Evolutionary conservation across 2,888 invertebrate species (phyloP).

Genomic region (Minunthozetes semirufus): DNA sequence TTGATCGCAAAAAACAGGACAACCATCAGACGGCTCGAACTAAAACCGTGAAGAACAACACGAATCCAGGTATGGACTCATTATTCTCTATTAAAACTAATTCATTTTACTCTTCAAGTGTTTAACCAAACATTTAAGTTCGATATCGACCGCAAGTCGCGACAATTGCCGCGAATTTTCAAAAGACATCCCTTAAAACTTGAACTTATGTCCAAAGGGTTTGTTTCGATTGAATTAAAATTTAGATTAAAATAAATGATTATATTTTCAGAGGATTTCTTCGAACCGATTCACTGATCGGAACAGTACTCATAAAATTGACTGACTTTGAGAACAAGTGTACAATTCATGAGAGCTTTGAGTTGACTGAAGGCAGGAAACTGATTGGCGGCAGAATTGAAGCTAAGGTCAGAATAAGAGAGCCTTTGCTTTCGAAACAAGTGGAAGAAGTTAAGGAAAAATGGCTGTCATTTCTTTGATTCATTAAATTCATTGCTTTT

Average conservation of each 20-base stretch:
- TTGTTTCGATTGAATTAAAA: too few species aligned
- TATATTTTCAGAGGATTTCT: conserved; percentile 72
- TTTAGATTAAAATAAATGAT: too few species aligned
- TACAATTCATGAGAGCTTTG: conserved; percentile 77
- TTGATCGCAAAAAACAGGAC: conserved; percentile 49
- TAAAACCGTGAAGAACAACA: conserved; percentile 68
- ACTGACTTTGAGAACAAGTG: conserved; percentile 81
- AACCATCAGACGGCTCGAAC: conserved; percentile 63
- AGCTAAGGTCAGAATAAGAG: conserved; percentile 74
- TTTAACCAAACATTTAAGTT: conserved; percentile 74
- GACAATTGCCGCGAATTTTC: conserved; percentile 75
- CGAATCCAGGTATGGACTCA: conserved; percentile 60
- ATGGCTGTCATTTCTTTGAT: conserved; percentile 71
- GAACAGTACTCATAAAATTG: conserved; percentile 72
- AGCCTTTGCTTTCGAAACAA: conserved; percentile 80
- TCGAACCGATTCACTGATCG: conserved; percentile 75
- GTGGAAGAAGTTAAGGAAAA: conserved; percentile 80
- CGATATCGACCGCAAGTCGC: conserved; percentile 67
- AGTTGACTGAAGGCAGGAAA: conserved; percentile 85
- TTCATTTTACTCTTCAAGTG: conserved; percentile 49
- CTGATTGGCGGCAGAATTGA: conserved; percentile 83
- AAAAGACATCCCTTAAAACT: conserved; percentile 82
- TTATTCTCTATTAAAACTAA: neutral
- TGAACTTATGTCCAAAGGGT: conserved; percentile 89
- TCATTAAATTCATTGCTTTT: conserved; percentile 21